Percentiles rank a stretch among this genome's conserved stretches.
Evolutionary conservation across 1,140 invertebrate species (phyloP).

Genomic region (Bathynomus jamesi): DNA sequence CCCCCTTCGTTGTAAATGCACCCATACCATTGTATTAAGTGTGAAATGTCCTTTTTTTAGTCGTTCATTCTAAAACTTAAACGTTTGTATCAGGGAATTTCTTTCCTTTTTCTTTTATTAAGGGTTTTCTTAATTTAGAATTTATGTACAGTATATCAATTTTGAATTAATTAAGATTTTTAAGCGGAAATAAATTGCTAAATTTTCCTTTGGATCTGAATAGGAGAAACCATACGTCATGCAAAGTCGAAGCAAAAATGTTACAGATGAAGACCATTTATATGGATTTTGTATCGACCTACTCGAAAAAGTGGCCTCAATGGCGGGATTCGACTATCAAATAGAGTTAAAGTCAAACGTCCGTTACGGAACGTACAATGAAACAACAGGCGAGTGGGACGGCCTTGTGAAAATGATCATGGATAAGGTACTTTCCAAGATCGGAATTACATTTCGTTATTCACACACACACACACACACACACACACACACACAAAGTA

Average conservation of each 20-base stretch:
- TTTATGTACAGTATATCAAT: no score
- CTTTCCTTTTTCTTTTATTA: no score
- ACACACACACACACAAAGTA: no score
- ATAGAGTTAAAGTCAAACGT: conserved; percentile 48
- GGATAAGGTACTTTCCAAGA: conserved; percentile 42
- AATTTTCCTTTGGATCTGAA: no score
- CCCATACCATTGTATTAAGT: no score
- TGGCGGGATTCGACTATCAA: conserved; percentile 50
- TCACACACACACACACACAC: conserved; percentile 1
- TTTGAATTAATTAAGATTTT: no score
- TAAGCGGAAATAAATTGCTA: no score
- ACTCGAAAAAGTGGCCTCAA: conserved; percentile 47
- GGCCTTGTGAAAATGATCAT: conserved; percentile 52
- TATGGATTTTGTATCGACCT: conserved; percentile 75
- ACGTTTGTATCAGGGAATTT: no score
- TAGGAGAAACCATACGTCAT: conserved; percentile 65
- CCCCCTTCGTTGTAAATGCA: no score
- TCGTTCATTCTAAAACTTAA: no score
- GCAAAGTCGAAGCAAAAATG: conserved; percentile 53
- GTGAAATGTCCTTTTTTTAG: no score
- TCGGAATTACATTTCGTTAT: background rate
- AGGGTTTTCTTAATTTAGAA: no score
- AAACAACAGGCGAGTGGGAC: conserved; percentile 50
- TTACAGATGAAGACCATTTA: conserved; percentile 60
- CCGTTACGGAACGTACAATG: conserved; percentile 48